Base-by-base conservation (phyloP, 2,113 vertebrate species). In the Protobothrops mucrosquamatus region DNA sequence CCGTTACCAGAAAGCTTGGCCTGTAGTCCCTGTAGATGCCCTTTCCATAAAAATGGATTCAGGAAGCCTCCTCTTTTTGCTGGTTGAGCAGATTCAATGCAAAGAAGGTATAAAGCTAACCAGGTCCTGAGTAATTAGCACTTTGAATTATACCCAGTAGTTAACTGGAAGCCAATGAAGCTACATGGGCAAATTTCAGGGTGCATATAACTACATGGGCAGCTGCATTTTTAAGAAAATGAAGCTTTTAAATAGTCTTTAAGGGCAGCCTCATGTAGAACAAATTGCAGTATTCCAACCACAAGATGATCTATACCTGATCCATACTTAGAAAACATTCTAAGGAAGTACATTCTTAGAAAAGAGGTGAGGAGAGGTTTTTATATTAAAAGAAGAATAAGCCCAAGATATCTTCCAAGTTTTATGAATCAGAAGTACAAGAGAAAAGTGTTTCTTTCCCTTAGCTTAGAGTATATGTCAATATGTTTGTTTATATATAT, bases 271-370 rank as follows among this genome's bases (percentile, higher is more conserved):
- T n/a, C 29, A n/a, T 69, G 29, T 69, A 69, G 61, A 69, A 69
- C 61, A 69, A 69, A n/a, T 64, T n/a, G 61, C 29, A 64, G 26
- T 69, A 69, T 29, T n/a, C 61, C 61, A 64, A 14, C 11, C 52
- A 54, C 26, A 64, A 12, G 61, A 10, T 64, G 61, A 93, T 0
- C 55, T 1, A 1, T 74, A 46, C 86, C 92, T 94, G 85, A 89
- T 88, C 91, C 43, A 94, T 92, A 93, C 54, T 90, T 90, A 54
- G 51, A 64, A 29, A 26, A n/a, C 88, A 88, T 92, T 91, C 11
- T 95, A 88, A 94, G 61, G 61, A 92, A 34, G 74, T 39, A 55
- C 34, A 39, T 95, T 95, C 95, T 93, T 88, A 87, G 93, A 93
- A 81, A 26, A 48, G 51, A 29, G 9, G 54, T 87, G 91, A n/a